Conservation (phyloP, 2,113 vertebrate genomes). For the Physeter macrocephalus region DNA sequence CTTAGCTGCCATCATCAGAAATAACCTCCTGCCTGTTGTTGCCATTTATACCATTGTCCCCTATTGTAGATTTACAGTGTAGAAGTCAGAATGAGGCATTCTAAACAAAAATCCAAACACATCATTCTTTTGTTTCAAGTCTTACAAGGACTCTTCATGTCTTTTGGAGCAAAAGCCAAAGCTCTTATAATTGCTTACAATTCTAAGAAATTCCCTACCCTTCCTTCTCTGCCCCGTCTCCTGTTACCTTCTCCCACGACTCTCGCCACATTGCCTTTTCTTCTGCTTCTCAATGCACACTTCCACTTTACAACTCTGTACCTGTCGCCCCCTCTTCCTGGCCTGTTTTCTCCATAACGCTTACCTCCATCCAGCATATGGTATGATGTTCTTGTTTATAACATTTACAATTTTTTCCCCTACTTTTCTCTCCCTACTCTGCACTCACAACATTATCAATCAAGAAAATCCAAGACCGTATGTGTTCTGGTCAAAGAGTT, state of each 20-base stretch:
- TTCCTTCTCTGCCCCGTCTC: neutral
- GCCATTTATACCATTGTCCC: too few relatives aligned
- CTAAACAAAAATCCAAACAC: neutral
- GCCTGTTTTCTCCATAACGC: neutral
- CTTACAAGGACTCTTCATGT: neutral
- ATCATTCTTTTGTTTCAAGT: neutral
- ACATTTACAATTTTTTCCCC: neutral
- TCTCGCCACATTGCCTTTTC: neutral
- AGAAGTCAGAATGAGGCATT: neutral
- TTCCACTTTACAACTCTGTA: neutral
- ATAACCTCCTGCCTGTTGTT: neutral
- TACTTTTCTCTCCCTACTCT: too few relatives aligned
- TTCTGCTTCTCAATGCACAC: neutral
- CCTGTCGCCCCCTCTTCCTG: too few relatives aligned
- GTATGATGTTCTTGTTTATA: too few relatives aligned
- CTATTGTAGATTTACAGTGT: neutral
- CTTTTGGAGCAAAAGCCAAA: neutral
- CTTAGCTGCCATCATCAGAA: neutral
- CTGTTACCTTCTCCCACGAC: too few relatives aligned
- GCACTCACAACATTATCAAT: too few relatives aligned
- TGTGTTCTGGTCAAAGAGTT: neutral
- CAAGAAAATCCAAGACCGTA: neutral
- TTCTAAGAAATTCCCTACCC: neutral
- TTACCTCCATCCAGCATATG: too few relatives aligned
- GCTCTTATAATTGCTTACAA: neutral